phyloP scores from a whole-genome alignment of 2,113 vertebrate species.

The Tachuris rubrigastra region DNA sequence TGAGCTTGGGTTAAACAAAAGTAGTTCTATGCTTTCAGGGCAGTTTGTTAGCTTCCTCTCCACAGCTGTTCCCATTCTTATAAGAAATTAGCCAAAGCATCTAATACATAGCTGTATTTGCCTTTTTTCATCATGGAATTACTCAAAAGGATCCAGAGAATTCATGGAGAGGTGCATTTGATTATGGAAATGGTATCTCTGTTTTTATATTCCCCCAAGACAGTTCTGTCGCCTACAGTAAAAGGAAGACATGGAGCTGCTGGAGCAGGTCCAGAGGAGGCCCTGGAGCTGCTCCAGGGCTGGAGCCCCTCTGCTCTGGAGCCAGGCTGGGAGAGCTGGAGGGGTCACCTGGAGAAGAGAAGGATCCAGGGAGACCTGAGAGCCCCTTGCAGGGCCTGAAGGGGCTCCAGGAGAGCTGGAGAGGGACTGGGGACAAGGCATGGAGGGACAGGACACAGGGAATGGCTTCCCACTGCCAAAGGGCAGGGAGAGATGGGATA shows the following conservation, averaged over 20 bases:
- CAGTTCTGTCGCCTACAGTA: neutral
- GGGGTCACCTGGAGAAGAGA: accelerated
- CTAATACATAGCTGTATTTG: neutral
- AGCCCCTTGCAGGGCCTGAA: accelerated
- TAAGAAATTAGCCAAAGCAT: neutral
- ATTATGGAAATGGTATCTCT: neutral
- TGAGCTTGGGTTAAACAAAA: neutral
- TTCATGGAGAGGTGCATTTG: neutral
- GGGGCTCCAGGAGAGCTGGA: neutral
- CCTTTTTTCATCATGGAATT: neutral
- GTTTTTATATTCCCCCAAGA: neutral
- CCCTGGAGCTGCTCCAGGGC: neutral
- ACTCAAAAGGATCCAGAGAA: neutral
- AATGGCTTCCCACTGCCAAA: neutral
- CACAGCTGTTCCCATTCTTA: neutral
- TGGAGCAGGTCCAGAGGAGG: neutral
- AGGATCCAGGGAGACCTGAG: accelerated
- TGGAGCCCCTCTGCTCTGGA: neutral
- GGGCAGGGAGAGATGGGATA: accelerated
- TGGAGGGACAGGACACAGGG: neutral
- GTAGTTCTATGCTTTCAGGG: neutral
- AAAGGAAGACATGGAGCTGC: neutral
- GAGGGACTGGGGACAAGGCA: neutral
- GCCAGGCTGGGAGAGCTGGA: neutral
- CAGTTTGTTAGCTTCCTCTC: neutral